Conservation (phyloP, 2,113 vertebrate species). For the Amblyopsis rosae region DNA sequence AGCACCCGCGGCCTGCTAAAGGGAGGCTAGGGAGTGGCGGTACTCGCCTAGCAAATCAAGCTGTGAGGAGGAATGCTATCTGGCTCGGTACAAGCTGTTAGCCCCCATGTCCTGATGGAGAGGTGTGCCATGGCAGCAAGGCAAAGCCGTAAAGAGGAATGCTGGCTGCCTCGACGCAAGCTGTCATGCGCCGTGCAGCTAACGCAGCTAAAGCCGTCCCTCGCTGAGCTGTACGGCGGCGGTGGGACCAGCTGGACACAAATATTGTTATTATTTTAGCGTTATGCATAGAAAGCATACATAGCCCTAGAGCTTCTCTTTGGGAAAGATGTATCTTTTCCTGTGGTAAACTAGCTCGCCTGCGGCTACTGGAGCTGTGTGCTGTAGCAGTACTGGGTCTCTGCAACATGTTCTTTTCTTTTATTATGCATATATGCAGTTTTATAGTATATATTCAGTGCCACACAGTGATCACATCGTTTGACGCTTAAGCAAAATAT, state of each 20-base stretch:
- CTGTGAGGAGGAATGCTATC: constrained; percentile 50
- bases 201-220: constrained; percentile 29
- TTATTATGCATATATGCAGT: not conserved
- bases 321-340: constrained; percentile 16
- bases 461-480: no score
- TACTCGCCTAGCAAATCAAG: constrained; percentile 33
- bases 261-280: constrained; percentile 21
- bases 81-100: constrained; percentile 57
- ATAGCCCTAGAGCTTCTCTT: not conserved
- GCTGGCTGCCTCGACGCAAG: constrained; percentile 42
- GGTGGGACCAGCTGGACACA: constrained; percentile 21
- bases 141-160: constrained; percentile 32
- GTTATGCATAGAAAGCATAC: constrained; percentile 19
- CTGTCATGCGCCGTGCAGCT: constrained; percentile 41
- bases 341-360: constrained; percentile 37
- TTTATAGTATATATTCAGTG: not conserved
- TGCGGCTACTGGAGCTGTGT: constrained; percentile 40
- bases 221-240: not conserved
- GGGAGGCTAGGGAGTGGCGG: constrained; percentile 18
- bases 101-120: constrained; percentile 24
- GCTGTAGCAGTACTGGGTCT: constrained; percentile 54
- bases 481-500: no score
- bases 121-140: constrained; percentile 31
- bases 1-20: constrained; percentile 48
- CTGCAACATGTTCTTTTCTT: constrained; percentile 69